A percentile compares a stretch with the other conserved stretches of the same genome.
Conservation (phyloP, 2,888 invertebrate genomes). For the Scaptomyza caliginosa region DNA sequence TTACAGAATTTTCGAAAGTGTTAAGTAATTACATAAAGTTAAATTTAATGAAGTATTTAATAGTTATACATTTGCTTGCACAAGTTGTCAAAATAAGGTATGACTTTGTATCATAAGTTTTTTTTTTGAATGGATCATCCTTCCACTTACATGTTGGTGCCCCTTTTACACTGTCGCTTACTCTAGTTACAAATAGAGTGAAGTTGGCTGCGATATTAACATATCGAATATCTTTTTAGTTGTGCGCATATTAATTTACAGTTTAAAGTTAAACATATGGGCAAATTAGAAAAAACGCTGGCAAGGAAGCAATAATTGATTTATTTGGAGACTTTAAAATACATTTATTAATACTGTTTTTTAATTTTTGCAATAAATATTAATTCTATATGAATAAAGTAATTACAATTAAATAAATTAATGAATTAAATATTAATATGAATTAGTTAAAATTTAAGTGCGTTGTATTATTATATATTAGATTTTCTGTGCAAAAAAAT, state of each 20-base stretch:
- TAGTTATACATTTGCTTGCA: no score
- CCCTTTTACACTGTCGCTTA: neutral
- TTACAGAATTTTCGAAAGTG: neutral
- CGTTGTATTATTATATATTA: constrained; percentile 32
- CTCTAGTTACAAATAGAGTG: neutral
- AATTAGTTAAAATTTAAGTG: constrained; percentile 50
- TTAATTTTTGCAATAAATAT: constrained; percentile 17
- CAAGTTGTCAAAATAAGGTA: no score
- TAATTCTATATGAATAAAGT: constrained; percentile 36
- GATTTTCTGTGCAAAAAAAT: constrained; percentile 51
- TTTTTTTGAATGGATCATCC: neutral
- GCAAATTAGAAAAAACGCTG: neutral
- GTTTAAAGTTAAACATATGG: neutral
- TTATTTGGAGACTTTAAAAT: constrained; percentile 37
- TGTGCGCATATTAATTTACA: neutral
- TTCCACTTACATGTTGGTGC: neutral
- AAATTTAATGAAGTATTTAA: no score
- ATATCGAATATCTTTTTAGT: neutral
- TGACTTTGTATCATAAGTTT: no score
- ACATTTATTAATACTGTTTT: constrained; percentile 62
- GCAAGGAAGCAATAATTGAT: neutral
- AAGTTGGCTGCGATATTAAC: neutral
- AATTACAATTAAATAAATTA: constrained; percentile 30
- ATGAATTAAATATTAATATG: constrained; percentile 23
- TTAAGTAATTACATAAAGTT: neutral